Evolutionary conservation across 1,140 invertebrate species (phyloP), one percentile per base, ranked within the genome.

Genomic region (Cydia pomonella): DNA sequence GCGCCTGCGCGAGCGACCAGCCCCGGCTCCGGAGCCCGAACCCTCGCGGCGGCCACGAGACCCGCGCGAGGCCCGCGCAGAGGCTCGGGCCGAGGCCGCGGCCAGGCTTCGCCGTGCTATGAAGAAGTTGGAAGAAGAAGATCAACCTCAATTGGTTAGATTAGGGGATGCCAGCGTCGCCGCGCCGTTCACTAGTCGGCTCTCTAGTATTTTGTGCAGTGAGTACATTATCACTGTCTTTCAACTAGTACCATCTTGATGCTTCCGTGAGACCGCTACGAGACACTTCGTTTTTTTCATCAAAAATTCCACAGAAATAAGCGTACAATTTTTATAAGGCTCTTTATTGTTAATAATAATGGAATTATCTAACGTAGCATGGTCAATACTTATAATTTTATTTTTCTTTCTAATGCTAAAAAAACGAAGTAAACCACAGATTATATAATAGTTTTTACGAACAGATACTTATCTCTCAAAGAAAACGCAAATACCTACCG

Each of bases 101-200:
- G 85, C 88, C 0, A 76, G 85, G 21, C 89, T 98, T 63, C 95
- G 97, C 76, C 95, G 96, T 80, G 90, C 98, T 76, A 92, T 99
- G 84, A 97, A 97, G 85, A 98, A 99, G 86, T 90, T 99, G 59
- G 98, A 99, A 81, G 98, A 99, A 83, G 96, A 97, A 79, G 98
- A 99, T 74, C 95, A 96, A 79, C 95, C 96, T 10, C 96, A 97
- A 80, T 94, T 99, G 62, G 98, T 99, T 0, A 97, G 98, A 91
- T 93, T 99, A 44, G 99, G 99, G 16, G 99, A 99, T 94, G 99
- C 99, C 10, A 99, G 98, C 80, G 99, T 99, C 76, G 99, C 99
- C 5, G 99, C 99, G 16, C 99, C 99, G 2, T 99, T 99, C 89
- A 99, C 99, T 1, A 99, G 98, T 79, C 98, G 99, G 93, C 95